Percentiles rank a stretch among this genome's conserved stretches.
Conservation (phyloP, 2,797 vertebrate genomes). For the Alectoris magna region DNA sequence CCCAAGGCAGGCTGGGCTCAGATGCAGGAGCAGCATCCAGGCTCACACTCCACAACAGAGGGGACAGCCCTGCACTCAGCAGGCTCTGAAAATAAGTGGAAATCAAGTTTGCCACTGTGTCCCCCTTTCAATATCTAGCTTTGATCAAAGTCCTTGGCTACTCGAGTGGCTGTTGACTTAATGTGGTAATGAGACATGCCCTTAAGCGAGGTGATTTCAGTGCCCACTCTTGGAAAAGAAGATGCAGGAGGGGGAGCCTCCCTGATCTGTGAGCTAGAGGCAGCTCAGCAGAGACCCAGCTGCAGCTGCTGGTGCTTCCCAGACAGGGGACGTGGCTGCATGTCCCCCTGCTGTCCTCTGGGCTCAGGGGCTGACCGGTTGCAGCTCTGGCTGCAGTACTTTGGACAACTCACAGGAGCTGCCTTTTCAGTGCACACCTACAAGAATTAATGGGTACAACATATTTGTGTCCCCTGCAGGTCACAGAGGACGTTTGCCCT, state of each 20-base stretch:
- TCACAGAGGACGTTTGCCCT: accelerated
- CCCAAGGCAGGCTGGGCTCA: not conserved
- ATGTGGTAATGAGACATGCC: slow-evolving; percentile 61
- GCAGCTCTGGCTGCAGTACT: not conserved
- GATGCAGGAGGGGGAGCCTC: not conserved
- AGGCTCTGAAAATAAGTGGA: slow-evolving; percentile 57
- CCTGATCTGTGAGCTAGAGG: not conserved
- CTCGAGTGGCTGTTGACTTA: slow-evolving; percentile 71
- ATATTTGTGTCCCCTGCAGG: not conserved
- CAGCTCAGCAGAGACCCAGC: not conserved
- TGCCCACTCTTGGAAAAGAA: slow-evolving; percentile 32
- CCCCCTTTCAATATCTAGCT: slow-evolving; percentile 54
- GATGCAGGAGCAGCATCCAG: not conserved
- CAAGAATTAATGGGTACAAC: not conserved
- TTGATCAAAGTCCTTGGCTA: slow-evolving; percentile 66
- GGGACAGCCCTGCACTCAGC: slow-evolving; percentile 25
- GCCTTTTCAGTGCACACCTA: not conserved
- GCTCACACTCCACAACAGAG: not conserved
- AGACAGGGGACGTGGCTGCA: not conserved
- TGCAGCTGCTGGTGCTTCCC: not conserved
- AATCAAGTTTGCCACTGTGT: slow-evolving; percentile 61
- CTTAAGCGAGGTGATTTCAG: slow-evolving; percentile 49
- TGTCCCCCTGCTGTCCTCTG: not conserved
- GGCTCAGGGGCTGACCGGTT: not conserved
- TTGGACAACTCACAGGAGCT: not conserved